These are phyloP conservation scores for Parapristionchus giblindavisi DNA, from an alignment of 2,888 invertebrate genomes.

Conservation along the genomic window DNA sequence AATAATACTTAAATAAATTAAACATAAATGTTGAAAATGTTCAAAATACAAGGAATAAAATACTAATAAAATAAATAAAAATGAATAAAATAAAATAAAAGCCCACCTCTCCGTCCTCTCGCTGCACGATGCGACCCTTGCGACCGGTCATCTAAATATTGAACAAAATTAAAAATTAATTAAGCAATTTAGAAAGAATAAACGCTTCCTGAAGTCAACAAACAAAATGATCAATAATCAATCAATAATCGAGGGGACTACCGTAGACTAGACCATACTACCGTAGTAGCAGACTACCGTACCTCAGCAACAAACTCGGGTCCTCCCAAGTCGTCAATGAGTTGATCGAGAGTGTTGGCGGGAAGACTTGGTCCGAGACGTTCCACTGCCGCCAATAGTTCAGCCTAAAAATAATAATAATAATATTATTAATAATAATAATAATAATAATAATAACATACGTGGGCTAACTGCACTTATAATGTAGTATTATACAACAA, in stretches of 20 bases:
- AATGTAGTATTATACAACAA: no score
- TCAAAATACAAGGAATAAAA: no score
- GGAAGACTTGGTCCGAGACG: slow-evolving; percentile 86
- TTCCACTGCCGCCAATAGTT: slow-evolving; percentile 86
- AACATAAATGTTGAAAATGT: no score
- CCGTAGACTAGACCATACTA: no score
- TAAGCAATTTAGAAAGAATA: no score
- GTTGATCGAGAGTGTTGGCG: slow-evolving; percentile 95
- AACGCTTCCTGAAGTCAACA: no score
- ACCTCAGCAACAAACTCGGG: slow-evolving; percentile 96
- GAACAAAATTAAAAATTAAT: neutral
- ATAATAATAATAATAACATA: no score
- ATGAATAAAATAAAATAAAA: neutral
- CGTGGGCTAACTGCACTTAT: no score
- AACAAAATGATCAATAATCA: no score
- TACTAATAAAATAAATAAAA: neutral
- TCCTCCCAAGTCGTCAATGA: slow-evolving; percentile 97
- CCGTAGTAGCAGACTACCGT: no score
- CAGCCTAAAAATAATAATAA: slow-evolving; percentile 83
- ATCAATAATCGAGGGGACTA: no score
- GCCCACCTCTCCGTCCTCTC: slow-evolving; percentile 88
- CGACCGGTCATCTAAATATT: slow-evolving; percentile 93
- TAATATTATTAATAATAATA: neutral
- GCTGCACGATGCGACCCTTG: slow-evolving; percentile 83
- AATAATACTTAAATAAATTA: neutral